Percentiles rank a stretch among this genome's conserved stretches.
phyloP scores from a whole-genome alignment of 2,797 vertebrate genomes.

The Acrossocheilus wenchowensis region DNA sequence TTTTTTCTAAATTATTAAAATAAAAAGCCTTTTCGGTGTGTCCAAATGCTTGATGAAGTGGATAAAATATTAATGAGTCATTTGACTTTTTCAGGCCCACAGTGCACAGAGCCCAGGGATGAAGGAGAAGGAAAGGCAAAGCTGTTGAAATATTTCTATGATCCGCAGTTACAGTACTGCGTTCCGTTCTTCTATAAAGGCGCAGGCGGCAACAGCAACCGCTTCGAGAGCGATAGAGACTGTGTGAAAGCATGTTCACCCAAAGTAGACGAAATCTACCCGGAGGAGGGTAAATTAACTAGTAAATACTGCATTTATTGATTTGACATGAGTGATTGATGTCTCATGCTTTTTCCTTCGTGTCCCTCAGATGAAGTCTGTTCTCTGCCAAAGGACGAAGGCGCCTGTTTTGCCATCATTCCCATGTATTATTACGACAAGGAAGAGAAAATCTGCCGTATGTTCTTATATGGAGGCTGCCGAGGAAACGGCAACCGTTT shows the following conservation, averaged over 20 bases:
- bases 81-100: slow-evolving; percentile 19
- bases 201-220: slow-evolving; percentile 50
- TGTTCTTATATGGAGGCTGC: slow-evolving; percentile 64
- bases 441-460: slow-evolving; percentile 52
- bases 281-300: slow-evolving; percentile 49
- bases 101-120: slow-evolving; percentile 1
- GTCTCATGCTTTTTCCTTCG: background rate
- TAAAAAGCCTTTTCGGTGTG: background rate
- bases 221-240: slow-evolving; percentile 28
- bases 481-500: slow-evolving; percentile 67
- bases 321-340: background rate
- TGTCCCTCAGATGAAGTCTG: slow-evolving; percentile 49
- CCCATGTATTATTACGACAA: slow-evolving; percentile 50
- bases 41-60: background rate
- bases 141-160: slow-evolving; percentile 39
- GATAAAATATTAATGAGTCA: background rate
- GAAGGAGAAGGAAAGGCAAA: slow-evolving; percentile 38
- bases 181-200: slow-evolving; percentile 58
- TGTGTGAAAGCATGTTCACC: slow-evolving; percentile 48
- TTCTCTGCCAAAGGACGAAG: slow-evolving; percentile 37
- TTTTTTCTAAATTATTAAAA: background rate
- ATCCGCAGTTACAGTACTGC: background rate
- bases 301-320: background rate
- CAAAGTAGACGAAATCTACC: slow-evolving; percentile 22
- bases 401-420: slow-evolving; percentile 44